A percentile compares a stretch with the other conserved stretches of the same genome.
Evolutionary conservation across 2,888 invertebrate genomes (phyloP).

Genomic region (Selenia dentaria): DNA sequence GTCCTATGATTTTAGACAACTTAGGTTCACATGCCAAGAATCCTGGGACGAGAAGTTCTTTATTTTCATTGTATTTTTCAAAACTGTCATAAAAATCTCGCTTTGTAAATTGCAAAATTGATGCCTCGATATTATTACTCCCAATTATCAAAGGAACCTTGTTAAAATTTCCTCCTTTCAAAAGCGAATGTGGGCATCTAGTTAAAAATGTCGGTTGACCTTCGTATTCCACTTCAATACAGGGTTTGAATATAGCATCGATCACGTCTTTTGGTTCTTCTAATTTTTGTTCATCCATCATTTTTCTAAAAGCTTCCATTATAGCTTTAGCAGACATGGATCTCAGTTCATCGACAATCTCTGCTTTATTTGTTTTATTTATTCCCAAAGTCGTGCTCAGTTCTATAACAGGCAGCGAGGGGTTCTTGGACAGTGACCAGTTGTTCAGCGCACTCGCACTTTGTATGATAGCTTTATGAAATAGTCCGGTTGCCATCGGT

Average conservation of each 20-base stretch:
- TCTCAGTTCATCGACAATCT: slow-evolving; percentile 64
- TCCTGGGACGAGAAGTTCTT: slow-evolving; percentile 60
- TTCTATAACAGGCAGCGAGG: slow-evolving; percentile 51
- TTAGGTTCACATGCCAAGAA: slow-evolving; percentile 52
- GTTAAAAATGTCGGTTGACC: slow-evolving; percentile 70
- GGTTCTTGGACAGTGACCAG: slow-evolving; percentile 68
- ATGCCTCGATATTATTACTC: slow-evolving; percentile 66
- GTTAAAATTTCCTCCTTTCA: slow-evolving; percentile 70
- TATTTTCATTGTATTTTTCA: slow-evolving; percentile 61
- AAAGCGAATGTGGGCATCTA: slow-evolving; percentile 61
- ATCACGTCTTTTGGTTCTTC: slow-evolving; percentile 45
- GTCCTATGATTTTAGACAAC: slow-evolving; percentile 55
- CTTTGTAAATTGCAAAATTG: slow-evolving; percentile 51
- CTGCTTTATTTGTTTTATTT: slow-evolving; percentile 47
- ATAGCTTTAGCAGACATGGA: slow-evolving; percentile 50
- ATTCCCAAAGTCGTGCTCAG: slow-evolving; percentile 61
- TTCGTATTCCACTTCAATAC: slow-evolving; percentile 72
- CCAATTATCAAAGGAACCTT: slow-evolving; percentile 77
- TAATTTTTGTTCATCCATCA: slow-evolving; percentile 26
- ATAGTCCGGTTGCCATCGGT: slow-evolving; percentile 73
- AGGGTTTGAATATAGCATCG: slow-evolving; percentile 67
- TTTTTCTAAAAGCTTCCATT: slow-evolving; percentile 47
- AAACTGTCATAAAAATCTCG: slow-evolving; percentile 59
- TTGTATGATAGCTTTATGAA: slow-evolving; percentile 76
- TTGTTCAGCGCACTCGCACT: slow-evolving; percentile 72